These are phyloP conservation scores for Diplodus puntazzo DNA, from an alignment of 2,797 vertebrate genomes.

Conservation along the genomic window DNA sequence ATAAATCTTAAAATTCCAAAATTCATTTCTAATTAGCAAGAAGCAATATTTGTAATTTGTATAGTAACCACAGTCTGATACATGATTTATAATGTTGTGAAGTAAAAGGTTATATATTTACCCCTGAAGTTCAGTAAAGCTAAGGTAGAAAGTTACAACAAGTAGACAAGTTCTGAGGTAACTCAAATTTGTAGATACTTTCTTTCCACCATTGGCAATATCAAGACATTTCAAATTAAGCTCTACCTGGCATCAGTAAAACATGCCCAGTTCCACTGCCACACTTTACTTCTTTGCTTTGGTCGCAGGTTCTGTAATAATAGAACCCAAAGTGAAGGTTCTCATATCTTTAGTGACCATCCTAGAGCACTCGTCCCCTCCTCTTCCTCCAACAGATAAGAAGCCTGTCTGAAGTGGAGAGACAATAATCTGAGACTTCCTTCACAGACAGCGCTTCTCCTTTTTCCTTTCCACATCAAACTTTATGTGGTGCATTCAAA, in stretches of 20 bases:
- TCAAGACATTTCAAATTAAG: neutral
- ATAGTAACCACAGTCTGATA: neutral
- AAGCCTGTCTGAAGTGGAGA: conserved; percentile 31
- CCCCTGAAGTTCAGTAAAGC: neutral
- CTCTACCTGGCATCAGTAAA: neutral
- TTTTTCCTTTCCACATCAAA: conserved; percentile 1
- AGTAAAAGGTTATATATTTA: neutral
- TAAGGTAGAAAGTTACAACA: neutral
- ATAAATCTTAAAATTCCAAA: too few relatives aligned
- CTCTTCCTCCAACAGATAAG: conserved; percentile 67
- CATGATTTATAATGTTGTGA: neutral
- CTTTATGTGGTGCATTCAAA: conserved; percentile 33
- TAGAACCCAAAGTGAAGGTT: conserved; percentile 28
- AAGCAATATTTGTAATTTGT: neutral
- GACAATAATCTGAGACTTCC: conserved; percentile 29
- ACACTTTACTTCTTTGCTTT: conserved; percentile 13
- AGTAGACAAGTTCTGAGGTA: neutral
- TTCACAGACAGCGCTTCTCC: conserved; percentile 29
- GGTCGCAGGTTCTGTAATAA: conserved; percentile 31
- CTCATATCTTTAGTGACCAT: conserved; percentile 49
- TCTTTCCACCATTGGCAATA: neutral
- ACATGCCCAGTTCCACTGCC: neutral
- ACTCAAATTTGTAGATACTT: neutral
- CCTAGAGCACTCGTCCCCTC: conserved; percentile 38
- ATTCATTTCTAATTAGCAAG: too few relatives aligned